These are phyloP conservation scores for Ptychochromis oligacanthus DNA, from an alignment of 2,113 vertebrate genomes.

Conservation along the genomic window DNA sequence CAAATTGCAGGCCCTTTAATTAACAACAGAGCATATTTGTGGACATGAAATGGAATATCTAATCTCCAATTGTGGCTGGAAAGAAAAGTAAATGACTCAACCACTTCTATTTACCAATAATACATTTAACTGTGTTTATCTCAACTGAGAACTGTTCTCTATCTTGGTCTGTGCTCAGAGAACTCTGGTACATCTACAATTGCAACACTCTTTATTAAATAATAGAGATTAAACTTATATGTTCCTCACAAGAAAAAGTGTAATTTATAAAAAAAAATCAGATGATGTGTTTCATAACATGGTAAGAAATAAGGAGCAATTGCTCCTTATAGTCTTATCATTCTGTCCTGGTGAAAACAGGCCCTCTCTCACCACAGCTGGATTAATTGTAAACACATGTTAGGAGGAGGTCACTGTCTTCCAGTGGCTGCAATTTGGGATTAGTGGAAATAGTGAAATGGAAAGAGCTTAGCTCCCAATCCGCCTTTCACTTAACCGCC, in stretches of 20 bases:
- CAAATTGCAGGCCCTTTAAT: slow-evolving; percentile 48
- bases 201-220: not conserved
- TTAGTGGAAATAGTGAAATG: slow-evolving; percentile 77
- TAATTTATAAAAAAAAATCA: not conserved
- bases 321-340: slow-evolving; percentile 59
- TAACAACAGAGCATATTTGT: slow-evolving; percentile 55
- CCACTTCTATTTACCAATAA: slow-evolving; percentile 63
- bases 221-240: slow-evolving; percentile 20
- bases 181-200: not conserved
- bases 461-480: slow-evolving; percentile 68
- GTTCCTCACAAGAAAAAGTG: not conserved
- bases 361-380: slow-evolving; percentile 46
- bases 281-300: not conserved
- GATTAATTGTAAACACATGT: slow-evolving; percentile 81
- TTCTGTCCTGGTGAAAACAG: slow-evolving; percentile 62
- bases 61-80: slow-evolving; percentile 55
- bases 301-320: slow-evolving; percentile 45
- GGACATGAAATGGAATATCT: slow-evolving; percentile 59
- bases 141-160: slow-evolving; percentile 8
- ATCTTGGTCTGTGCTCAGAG: slow-evolving; percentile 21
- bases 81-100: slow-evolving; percentile 57
- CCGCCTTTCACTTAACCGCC: slow-evolving; percentile 52
- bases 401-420: slow-evolving; percentile 71
- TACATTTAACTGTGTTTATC: slow-evolving; percentile 33
- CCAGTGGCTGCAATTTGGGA: slow-evolving; percentile 76